A percentile compares a stretch with the other conserved stretches of the same genome.
These are phyloP conservation scores for Toxotes jaculatrix DNA, from an alignment of 2,113 vertebrate genomes.

Conservation along the genomic window DNA sequence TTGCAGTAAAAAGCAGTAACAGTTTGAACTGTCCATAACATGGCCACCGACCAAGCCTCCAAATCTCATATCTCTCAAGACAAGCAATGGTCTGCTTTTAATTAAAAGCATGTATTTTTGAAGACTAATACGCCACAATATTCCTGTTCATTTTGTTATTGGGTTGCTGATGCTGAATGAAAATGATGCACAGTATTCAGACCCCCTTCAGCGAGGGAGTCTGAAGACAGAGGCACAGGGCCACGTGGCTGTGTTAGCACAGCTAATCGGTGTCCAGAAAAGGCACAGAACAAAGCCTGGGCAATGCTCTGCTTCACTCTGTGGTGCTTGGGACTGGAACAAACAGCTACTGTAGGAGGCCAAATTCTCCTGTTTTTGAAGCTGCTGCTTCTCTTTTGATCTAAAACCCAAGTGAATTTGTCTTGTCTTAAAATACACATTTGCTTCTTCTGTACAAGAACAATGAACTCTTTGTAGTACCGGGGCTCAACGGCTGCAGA, in stretches of 20 bases:
- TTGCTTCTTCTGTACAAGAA: slow-evolving; percentile 3
- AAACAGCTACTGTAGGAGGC: slow-evolving; percentile 26
- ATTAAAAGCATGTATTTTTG: not conserved
- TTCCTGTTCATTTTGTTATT: slow-evolving; percentile 2
- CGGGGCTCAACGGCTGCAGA: not conserved
- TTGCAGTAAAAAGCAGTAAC: not conserved
- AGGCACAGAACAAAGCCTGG: slow-evolving; percentile 72
- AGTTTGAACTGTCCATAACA: not conserved
- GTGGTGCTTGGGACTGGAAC: slow-evolving; percentile 55
- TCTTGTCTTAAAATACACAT: slow-evolving; percentile 29
- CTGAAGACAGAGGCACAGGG: slow-evolving; percentile 50
- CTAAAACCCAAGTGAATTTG: slow-evolving; percentile 28
- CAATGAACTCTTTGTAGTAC: slow-evolving; percentile 5
- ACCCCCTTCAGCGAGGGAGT: slow-evolving; percentile 19
- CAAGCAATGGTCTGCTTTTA: not conserved
- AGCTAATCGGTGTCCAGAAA: slow-evolving; percentile 63
- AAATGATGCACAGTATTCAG: slow-evolving; percentile 22
- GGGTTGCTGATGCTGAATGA: slow-evolving; percentile 11
- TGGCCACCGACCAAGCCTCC: not conserved
- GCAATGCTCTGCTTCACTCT: slow-evolving; percentile 39
- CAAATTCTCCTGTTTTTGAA: slow-evolving; percentile 39
- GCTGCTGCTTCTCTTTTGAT: slow-evolving; percentile 57
- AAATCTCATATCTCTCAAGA: not conserved
- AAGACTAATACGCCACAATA: not conserved
- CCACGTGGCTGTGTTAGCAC: slow-evolving; percentile 66